Percentiles rank a stretch among this genome's conserved stretches.
phyloP scores from a whole-genome alignment of 2,888 invertebrate genomes.

The Lacanobia oleracea region DNA sequence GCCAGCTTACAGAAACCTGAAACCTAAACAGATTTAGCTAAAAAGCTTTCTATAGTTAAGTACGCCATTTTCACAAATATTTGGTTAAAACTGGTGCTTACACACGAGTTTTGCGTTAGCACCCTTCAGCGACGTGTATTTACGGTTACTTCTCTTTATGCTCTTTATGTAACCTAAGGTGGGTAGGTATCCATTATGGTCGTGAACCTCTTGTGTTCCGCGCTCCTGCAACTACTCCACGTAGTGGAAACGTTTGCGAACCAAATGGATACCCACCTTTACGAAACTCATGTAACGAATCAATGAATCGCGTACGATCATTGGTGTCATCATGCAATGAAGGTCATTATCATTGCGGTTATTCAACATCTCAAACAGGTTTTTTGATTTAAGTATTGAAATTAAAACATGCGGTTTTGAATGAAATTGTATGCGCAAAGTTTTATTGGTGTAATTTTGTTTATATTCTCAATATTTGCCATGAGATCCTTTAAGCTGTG shows the following conservation, averaged over 20 bases:
- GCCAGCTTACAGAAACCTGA: no score
- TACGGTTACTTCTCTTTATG: not conserved
- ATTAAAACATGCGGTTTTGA: not conserved
- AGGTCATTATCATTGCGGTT: constrained; percentile 35
- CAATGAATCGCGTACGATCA: constrained; percentile 9
- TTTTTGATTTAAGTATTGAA: not conserved
- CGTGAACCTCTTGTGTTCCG: no score
- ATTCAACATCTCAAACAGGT: constrained; percentile 14
- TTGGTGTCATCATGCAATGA: constrained; percentile 5
- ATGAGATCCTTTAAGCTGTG: not conserved
- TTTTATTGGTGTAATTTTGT: not conserved
- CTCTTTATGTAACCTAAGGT: not conserved
- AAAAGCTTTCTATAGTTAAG: not conserved
- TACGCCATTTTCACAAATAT: not conserved
- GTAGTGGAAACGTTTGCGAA: no score
- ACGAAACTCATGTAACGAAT: constrained; percentile 23
- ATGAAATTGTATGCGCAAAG: not conserved
- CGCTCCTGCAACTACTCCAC: no score
- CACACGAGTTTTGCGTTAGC: not conserved
- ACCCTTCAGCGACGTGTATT: not conserved
- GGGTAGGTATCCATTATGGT: no score
- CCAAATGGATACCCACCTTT: not conserved
- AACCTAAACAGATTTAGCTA: not conserved
- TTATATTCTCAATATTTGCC: not conserved
- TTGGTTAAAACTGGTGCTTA: not conserved